Percentiles rank a stretch among this genome's conserved stretches.
Evolutionary conservation across 2,888 invertebrate genomes (phyloP).

Genomic region (Proisotoma minuta): DNA sequence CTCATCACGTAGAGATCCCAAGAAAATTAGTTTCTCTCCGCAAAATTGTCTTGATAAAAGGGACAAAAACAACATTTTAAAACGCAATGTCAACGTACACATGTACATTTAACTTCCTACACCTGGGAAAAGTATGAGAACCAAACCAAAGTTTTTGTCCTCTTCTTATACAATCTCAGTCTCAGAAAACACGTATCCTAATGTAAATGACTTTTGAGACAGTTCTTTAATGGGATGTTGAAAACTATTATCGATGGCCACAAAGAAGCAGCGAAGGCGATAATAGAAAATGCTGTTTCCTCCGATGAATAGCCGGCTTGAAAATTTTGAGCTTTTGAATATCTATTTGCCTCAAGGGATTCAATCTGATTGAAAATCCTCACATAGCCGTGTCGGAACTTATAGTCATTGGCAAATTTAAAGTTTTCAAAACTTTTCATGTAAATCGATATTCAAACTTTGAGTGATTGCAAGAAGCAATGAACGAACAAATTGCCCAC

Average conservation of each 20-base stretch:
- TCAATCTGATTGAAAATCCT: background rate
- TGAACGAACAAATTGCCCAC: slow-evolving; percentile 15
- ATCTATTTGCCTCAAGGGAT: slow-evolving; percentile 1
- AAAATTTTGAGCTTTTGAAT: background rate
- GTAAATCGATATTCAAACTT: background rate
- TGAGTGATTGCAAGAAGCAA: slow-evolving; percentile 13
- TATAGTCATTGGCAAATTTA: background rate
- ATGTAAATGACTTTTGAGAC: slow-evolving; percentile 5
- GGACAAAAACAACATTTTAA: slow-evolving; percentile 22
- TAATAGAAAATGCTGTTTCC: no score
- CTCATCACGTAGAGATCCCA: slow-evolving; percentile 41
- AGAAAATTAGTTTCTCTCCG: slow-evolving; percentile 37
- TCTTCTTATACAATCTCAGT: background rate
- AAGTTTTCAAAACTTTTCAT: background rate
- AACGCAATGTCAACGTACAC: slow-evolving; percentile 14
- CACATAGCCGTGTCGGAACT: background rate
- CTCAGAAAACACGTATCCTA: background rate
- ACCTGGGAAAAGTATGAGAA: slow-evolving; percentile 15
- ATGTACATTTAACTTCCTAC: background rate
- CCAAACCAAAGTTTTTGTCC: slow-evolving; percentile 14
- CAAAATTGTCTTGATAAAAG: slow-evolving; percentile 28
- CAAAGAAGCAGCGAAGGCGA: background rate
- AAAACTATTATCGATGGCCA: background rate
- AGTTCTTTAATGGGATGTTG: background rate
- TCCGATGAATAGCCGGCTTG: background rate